Base-by-base conservation (phyloP, 2,113 vertebrate species). In the Pseudorhombus dupliciocellatus region DNA sequence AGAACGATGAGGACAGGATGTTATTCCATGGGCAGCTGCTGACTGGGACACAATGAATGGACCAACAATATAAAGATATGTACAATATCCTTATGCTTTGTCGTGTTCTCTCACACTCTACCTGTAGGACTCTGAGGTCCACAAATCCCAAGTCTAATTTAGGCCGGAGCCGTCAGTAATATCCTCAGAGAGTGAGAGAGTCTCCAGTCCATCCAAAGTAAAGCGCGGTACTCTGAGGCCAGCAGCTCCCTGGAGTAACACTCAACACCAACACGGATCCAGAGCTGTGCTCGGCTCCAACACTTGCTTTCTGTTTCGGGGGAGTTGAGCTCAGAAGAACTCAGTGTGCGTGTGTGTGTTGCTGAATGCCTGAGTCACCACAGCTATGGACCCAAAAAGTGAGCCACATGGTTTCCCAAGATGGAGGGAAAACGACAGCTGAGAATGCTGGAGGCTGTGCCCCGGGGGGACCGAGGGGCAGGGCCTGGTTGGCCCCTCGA, bases 381-480 rank as follows among this genome's bases (percentile, higher is more conserved):
- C 24, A 44, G 51, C 50, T 75, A 9, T 54, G 53, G 60, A 81
- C 83, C 69, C 63, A 24, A 81, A 80, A 84, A 75, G 75, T 0
- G 42, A 87, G 81, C 63, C 64, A 50, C 75, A 73, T 48, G 57
- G 70, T 80, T 82, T 86, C 83, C 80, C 78, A 85, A 84, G 89
- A 86, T 80, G 88, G 80, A 88, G 88, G 75, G 42, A 79, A 80
- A 87, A 81, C 63, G 81, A 88, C 89, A 91, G 88, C 89, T 89
- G 86, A 61, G 88, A 88, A 89, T 88, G 84, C 76, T 40, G 78
- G 50, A 75, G 80, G 73, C 73, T 75, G 10, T 72, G 84, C 73
- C 79, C 70, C 78, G 71, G 70, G 75, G 82, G 70, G 73, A 65
- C 60, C 50, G 65, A 4, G 12, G 57, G 52, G 52, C 1, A 15